Evolutionary conservation across 2,888 invertebrate genomes (phyloP).

Genomic region (Ceriagrion tenellum): DNA sequence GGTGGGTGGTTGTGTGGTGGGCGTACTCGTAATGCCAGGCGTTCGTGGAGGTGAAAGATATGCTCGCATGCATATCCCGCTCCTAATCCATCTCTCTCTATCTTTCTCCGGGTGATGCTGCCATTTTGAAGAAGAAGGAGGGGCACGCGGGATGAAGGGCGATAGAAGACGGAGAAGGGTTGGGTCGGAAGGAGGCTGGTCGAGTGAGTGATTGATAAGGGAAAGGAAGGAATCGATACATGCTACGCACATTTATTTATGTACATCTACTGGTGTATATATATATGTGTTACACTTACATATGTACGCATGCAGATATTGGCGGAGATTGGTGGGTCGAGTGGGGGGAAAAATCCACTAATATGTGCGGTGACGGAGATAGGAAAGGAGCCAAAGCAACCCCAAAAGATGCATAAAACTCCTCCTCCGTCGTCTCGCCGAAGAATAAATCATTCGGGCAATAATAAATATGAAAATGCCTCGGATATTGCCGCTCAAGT

Average conservation of each 20-base stretch:
- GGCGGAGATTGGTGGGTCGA: background rate
- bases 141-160: background rate
- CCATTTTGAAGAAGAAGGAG: background rate
- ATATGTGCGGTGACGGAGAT: background rate
- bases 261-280: too few species aligned
- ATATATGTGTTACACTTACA: too few species aligned
- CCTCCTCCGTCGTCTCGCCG: background rate
- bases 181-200: background rate
- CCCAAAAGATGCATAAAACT: background rate
- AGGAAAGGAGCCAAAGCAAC: slow-evolving; percentile 5
- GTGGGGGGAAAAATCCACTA: background rate
- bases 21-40: background rate
- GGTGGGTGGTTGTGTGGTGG: background rate
- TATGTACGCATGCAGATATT: background rate
- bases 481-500: background rate
- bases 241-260: background rate
- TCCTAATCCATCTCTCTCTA: background rate
- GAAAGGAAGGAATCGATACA: slow-evolving; percentile 19
- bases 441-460: background rate
- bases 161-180: background rate
- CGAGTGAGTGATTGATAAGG: slow-evolving; percentile 45
- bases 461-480: slow-evolving; percentile 11
- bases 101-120: background rate
- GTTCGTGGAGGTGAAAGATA: slow-evolving; percentile 28
- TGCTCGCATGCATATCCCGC: background rate